phyloP scores from a whole-genome alignment of 2,888 invertebrate genomes.

The Oscheius sp. region DNA sequence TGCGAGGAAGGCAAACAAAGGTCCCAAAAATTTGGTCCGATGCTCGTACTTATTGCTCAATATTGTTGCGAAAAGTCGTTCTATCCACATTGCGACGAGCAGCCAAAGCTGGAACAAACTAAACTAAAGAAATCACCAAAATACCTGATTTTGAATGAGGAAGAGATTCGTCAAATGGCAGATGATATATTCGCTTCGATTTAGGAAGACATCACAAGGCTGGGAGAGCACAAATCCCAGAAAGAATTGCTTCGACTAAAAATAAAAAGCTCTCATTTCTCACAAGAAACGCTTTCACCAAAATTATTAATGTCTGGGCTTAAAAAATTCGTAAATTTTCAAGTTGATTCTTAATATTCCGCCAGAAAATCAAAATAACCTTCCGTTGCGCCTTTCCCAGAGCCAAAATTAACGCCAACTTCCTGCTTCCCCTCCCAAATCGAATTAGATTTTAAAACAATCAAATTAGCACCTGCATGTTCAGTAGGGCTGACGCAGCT shows the following conservation, averaged over 20 bases:
- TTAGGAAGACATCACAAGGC: slow-evolving; percentile 10
- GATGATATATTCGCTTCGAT: background rate
- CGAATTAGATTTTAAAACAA: background rate
- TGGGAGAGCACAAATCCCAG: background rate
- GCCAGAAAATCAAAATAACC: too few relatives aligned
- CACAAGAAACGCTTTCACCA: too few relatives aligned
- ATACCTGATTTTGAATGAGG: slow-evolving; percentile 16
- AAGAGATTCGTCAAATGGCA: slow-evolving; percentile 11
- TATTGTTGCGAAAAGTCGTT: slow-evolving; percentile 1
- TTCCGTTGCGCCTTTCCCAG: too few relatives aligned
- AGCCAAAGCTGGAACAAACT: slow-evolving; percentile 8
- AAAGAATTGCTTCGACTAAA: slow-evolving; percentile 19
- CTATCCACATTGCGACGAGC: slow-evolving; percentile 19
- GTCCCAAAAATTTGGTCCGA: slow-evolving; percentile 1
- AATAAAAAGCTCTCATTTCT: too few relatives aligned
- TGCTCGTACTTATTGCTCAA: slow-evolving; percentile 5
- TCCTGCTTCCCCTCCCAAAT: background rate
- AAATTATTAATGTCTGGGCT: too few relatives aligned
- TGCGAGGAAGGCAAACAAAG: background rate
- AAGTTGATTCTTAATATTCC: too few relatives aligned
- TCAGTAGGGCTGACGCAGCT: too few relatives aligned
- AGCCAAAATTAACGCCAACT: too few relatives aligned
- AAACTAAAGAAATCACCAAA: background rate
- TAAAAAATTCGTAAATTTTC: too few relatives aligned
- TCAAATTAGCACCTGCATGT: too few relatives aligned